These are phyloP conservation scores for Alexandromys fortis DNA, from an alignment of 2,113 vertebrate genomes.

Conservation along the genomic window DNA sequence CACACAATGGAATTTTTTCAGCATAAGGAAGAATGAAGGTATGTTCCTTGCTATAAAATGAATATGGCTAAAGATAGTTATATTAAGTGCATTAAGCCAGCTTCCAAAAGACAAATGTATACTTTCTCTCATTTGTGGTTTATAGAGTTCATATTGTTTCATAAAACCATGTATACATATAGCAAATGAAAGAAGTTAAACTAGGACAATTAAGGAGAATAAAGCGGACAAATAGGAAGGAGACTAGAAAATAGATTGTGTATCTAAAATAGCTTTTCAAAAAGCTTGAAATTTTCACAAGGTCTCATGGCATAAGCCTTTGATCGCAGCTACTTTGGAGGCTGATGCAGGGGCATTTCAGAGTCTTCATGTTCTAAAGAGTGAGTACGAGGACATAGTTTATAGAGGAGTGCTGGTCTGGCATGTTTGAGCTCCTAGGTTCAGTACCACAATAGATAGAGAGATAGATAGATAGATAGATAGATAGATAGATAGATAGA, in stretches of 20 bases:
- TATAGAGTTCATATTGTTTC: not conserved
- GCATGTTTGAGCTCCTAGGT: not conserved
- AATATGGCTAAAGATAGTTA: not conserved
- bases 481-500: not conserved
- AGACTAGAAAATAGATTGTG: not conserved
- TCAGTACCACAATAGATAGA: not conserved
- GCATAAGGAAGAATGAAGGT: not conserved
- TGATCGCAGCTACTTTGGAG: not conserved
- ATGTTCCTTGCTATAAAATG: not conserved
- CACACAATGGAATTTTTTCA: not conserved
- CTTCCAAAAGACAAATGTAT: not conserved
- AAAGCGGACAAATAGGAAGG: not conserved
- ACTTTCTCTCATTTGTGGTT: not conserved
- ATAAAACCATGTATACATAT: not conserved
- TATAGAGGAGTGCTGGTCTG: not conserved
- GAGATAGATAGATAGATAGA: not conserved
- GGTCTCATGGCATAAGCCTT: not conserved
- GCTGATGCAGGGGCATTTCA: not conserved
- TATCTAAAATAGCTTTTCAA: not conserved
- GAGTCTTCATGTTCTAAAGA: not conserved
- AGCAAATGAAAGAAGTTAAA: not conserved
- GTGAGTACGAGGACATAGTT: not conserved
- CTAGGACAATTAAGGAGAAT: not conserved
- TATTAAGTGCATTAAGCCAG: not conserved
- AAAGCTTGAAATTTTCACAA: not conserved